Evolutionary conservation across 2,888 invertebrate genomes (phyloP).

Genomic region (Nipponacmea schrenckii): DNA sequence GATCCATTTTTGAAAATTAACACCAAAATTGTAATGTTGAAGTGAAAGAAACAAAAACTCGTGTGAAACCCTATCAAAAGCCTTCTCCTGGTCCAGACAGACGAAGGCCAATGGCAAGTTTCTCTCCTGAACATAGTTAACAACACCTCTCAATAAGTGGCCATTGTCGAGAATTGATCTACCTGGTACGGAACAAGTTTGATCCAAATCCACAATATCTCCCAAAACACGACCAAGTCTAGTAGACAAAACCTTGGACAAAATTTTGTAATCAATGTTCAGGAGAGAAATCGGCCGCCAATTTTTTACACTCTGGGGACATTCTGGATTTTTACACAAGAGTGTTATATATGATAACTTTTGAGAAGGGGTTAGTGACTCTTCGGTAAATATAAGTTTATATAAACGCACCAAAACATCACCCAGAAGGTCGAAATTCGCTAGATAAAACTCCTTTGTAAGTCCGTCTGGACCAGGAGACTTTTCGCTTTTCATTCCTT

Average conservation of each 20-base stretch:
- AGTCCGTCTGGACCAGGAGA: constrained; percentile 37
- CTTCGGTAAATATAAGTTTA: constrained; percentile 19
- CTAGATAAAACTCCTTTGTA: constrained; percentile 32
- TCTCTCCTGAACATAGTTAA: constrained; percentile 37
- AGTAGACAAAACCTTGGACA: constrained; percentile 36
- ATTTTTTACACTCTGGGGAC: constrained; percentile 30
- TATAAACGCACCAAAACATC: constrained; percentile 23
- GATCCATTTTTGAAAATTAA: constrained; percentile 11
- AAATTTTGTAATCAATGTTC: constrained; percentile 39
- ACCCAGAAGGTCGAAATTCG: constrained; percentile 25
- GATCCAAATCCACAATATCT: constrained; percentile 30
- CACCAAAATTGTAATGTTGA: constrained; percentile 10
- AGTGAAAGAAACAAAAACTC: constrained; percentile 7
- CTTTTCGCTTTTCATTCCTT: constrained; percentile 28
- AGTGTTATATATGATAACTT: constrained; percentile 26
- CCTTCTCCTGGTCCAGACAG: constrained; percentile 12
- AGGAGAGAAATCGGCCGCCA: constrained; percentile 41
- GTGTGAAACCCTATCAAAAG: not conserved
- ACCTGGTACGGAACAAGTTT: constrained; percentile 39
- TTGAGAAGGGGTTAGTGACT: constrained; percentile 20
- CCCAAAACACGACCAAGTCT: constrained; percentile 28
- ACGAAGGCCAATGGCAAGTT: constrained; percentile 32
- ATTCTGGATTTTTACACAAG: constrained; percentile 35
- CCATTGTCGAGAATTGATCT: constrained; percentile 39
- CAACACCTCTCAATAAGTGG: constrained; percentile 33